Conservation (phyloP, 2,113 vertebrate genomes). For the Scomber japonicus region DNA sequence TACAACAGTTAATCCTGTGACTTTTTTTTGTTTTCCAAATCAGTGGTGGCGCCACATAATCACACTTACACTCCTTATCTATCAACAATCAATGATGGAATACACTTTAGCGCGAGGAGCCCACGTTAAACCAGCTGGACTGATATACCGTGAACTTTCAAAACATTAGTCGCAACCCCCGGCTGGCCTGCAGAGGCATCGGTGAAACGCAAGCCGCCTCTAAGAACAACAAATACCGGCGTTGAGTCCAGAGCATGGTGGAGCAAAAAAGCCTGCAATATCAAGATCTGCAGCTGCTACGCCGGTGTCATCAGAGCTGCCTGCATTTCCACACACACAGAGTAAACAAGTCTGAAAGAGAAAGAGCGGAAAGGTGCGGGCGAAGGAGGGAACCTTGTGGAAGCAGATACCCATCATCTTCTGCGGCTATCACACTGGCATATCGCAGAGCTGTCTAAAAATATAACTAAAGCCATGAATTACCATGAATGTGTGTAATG, state of each 20-base stretch:
- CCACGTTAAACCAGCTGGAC: neutral
- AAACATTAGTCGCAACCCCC: neutral
- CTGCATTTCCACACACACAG: slow-evolving; percentile 83
- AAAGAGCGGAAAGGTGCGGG: slow-evolving; percentile 61
- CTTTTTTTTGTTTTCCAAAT: slow-evolving; percentile 31
- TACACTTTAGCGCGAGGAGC: neutral
- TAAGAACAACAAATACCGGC: slow-evolving; percentile 67
- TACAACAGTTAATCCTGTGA: slow-evolving; percentile 33
- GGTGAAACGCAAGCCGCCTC: slow-evolving; percentile 49
- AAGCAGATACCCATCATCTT: slow-evolving; percentile 78
- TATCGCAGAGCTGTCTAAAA: slow-evolving; percentile 65
- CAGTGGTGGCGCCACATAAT: slow-evolving; percentile 24
- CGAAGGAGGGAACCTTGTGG: slow-evolving; percentile 45
- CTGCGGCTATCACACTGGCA: slow-evolving; percentile 43
- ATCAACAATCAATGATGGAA: slow-evolving; percentile 31
- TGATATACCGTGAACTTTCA: neutral
- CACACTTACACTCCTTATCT: slow-evolving; percentile 26
- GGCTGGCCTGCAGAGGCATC: slow-evolving; percentile 52
- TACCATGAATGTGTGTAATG: slow-evolving; percentile 35
- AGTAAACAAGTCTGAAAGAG: slow-evolving; percentile 75
- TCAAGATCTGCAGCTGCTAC: slow-evolving; percentile 67
- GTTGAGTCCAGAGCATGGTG: slow-evolving; percentile 38
- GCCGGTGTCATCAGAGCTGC: slow-evolving; percentile 67
- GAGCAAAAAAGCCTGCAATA: slow-evolving; percentile 43
- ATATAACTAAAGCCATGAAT: slow-evolving; percentile 59